Base-by-base conservation (phyloP, 2,113 vertebrate genomes). In the Anarrhichthys ocellatus region DNA sequence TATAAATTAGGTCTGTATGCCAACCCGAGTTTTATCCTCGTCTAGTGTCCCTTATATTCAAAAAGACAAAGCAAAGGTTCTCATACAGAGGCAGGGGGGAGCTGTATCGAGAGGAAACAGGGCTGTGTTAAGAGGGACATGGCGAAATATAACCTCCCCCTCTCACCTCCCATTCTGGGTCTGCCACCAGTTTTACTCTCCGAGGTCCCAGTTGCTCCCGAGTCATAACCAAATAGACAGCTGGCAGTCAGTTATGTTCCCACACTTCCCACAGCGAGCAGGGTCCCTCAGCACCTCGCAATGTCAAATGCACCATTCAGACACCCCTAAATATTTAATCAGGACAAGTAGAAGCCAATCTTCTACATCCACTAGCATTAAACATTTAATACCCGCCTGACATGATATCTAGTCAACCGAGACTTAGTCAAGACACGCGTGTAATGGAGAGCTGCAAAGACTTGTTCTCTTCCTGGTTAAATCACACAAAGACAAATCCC, bases 261-360 rank as follows among this genome's bases (percentile, higher is more conserved):
- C 84, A 81, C 87, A 86, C 83, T 88, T 86, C 76, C 81, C 73
- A 78, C 73, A 34, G 73, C 18, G 73, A 86, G 50, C 89, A 70
- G 62, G 70, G 88, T 92, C 90, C 90, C 90, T 67, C 73, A 84
- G 86, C 90, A 91, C 85, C 81, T 76, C 74, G 79, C 90, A 78
- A 90, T 93, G 91, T 93, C 90, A 92, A 92, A 92, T 64, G 74
- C 85, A 80, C 88, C 86, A 81, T 87, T 93, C 91, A 93, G 82
- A 89, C 84, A 48, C 34, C 68, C 58, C 87, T 95, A 94, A 95
- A 95, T 95, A 95, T 94, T 95, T 95, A 92, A 95, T 94, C 89
- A 85, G 88, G 84, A 94, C 94, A 95, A 94, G 93, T 91, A 86
- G 84, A 86, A 91, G 91, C 88, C 91, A 92, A 93, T 95, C 89